These are phyloP conservation scores for Heliconius hortense DNA, from an alignment of 2,888 invertebrate species.

Conservation along the genomic window DNA sequence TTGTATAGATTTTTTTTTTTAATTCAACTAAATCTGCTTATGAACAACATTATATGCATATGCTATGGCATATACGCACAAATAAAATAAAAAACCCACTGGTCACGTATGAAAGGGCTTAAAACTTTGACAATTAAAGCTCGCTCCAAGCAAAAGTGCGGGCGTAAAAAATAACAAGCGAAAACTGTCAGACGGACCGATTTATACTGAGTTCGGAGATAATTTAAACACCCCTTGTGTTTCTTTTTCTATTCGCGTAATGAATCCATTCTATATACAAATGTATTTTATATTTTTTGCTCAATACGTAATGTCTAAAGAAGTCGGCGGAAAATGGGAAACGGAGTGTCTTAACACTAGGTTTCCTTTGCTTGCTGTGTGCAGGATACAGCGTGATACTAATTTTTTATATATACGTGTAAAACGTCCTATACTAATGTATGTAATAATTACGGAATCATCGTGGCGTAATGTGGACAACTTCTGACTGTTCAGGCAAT, in stretches of 20 bases:
- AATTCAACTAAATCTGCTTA: too few relatives aligned
- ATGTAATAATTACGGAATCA: too few relatives aligned
- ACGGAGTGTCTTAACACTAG: neutral
- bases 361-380: neutral
- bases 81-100: neutral
- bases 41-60: too few relatives aligned
- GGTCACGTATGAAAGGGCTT: constrained; percentile 25
- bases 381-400: neutral
- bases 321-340: neutral
- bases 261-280: neutral
- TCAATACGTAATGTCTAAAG: neutral
- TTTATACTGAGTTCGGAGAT: constrained; percentile 11
- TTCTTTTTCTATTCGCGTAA: neutral
- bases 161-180: constrained; percentile 17
- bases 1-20: too few relatives aligned
- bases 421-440: too few relatives aligned
- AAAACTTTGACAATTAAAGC: constrained; percentile 40
- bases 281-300: neutral
- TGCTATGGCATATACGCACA: neutral
- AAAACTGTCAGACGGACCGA: constrained; percentile 17
- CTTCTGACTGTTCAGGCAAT: too few relatives aligned
- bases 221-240: neutral
- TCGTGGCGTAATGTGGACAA: too few relatives aligned
- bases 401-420: too few relatives aligned
- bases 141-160: constrained; percentile 6